Base-by-base conservation (phyloP, 2,888 invertebrate genomes). In the Brenthis ino region DNA sequence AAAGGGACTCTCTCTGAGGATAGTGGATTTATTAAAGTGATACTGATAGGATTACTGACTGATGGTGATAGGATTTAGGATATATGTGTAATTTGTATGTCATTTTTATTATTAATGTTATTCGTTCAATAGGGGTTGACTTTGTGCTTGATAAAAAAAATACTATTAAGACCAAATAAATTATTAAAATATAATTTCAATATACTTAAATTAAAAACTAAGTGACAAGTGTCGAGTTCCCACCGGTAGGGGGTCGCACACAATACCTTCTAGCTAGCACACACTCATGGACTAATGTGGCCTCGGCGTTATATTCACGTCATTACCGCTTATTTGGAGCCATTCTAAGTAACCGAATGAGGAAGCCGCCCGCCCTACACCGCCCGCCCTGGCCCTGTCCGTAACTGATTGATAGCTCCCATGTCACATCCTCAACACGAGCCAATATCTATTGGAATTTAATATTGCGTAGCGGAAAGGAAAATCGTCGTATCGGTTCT, bases 371-470 rank as follows among this genome's bases (percentile, higher is more conserved):
- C 24, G 20, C 47, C 16, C 48, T 33, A 5, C 33, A n/a, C 54
- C 48, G 20, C 14, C 24, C 66, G 37, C 68, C 51, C 37, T 37
- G 8, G 8, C 37, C 8, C 37, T 43, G 37, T 8, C 8, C 11
- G 11, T 11, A 11, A 8, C 68, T 71, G 70, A 71, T 67, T 63
- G 70, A 68, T 63, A 47, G 24, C 56, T 68, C 58, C 50, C 63
- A 12, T 50, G 63, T 66, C 68, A 48, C 56, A 24, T 60, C 50
- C 61, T 65, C 57, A 33, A 57, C 16, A 53, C 63, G 43, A 69
- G 53, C 53, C 61, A 63, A 61, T 57, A 64, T 68, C 63, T 63
- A 64, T 68, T 16, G 68, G 64, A 71, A 71, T 71, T 71, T 66
- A 71, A 66, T 71, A 71, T 58, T 24, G 28, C 56, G 58, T 43